Evolutionary conservation across 1,140 invertebrate genomes (phyloP).

Genomic region (Brachionus plicatilis): DNA sequence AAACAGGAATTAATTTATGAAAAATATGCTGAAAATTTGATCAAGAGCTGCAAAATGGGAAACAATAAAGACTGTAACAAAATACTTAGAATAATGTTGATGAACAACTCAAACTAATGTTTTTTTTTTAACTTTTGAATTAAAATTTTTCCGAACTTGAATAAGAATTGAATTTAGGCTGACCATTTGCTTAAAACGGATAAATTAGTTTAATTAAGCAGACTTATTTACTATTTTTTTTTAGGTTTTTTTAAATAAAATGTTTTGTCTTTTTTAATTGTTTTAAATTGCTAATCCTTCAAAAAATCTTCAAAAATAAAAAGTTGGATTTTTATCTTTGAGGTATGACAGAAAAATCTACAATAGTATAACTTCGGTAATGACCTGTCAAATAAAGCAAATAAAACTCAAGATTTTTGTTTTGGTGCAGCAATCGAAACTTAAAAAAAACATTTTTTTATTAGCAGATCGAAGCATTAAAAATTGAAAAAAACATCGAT

Average conservation of each 20-base stretch:
- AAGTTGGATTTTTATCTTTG: too few species aligned
- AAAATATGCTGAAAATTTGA: slow-evolving; percentile 7
- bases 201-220: slow-evolving; percentile 31
- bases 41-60: not conserved
- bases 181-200: slow-evolving; percentile 5
- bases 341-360: too few species aligned
- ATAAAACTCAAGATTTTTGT: too few species aligned
- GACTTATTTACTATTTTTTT: slow-evolving; percentile 21
- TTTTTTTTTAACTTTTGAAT: not conserved
- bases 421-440: too few species aligned
- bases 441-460: too few species aligned
- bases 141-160: slow-evolving; percentile 20
- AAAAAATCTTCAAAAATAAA: too few species aligned
- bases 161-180: slow-evolving; percentile 1
- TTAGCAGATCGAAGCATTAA: too few species aligned
- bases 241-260: not conserved
- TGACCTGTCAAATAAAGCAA: too few species aligned
- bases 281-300: not conserved
- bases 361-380: too few species aligned
- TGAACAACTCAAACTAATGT: slow-evolving; percentile 24
- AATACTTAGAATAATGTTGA: slow-evolving; percentile 33
- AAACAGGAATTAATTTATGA: slow-evolving; percentile 16
- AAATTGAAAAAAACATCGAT: too few species aligned
- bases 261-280: not conserved
- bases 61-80: not conserved